Evolutionary conservation across 2,797 vertebrate genomes (phyloP), one percentile per base, ranked within the genome.

Genomic region (Ficedula albicollis): DNA sequence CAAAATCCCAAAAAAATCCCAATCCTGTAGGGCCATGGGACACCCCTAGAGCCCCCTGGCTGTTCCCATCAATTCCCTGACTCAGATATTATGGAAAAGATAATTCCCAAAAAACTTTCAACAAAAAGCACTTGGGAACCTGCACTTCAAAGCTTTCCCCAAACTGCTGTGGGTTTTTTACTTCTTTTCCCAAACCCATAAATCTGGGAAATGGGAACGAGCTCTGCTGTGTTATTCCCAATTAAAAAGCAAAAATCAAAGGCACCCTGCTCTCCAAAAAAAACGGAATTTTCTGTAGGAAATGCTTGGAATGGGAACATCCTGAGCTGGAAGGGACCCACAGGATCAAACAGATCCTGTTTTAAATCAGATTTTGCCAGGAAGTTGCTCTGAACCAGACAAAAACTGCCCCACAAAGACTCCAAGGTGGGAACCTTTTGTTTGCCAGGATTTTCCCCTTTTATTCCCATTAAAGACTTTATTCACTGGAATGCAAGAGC

Each of bases 41-140:
- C 23, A 48, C n/a, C 17, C 32, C 34, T n/a, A 43, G 44, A 6
- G 30, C 46, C 15, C 32, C 48, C 32, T 5, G 38, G 36, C 51
- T 49, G 7, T 0, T 23, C 36, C 6, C 67, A 14, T 3, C 56
- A 15, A 27, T 27, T 3, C 38, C 56, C 5, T 0, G 0, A 3
- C 3, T 13, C 48, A 15, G 39, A 0, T 1, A 1, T 3, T 0
- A 22, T 3, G 60, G 32, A 46, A 85, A 78, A 89, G 36, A 19
- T 26, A 49, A 4, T 55, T 36, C 44, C 46, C 9, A 0, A 23
- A 39, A 49, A 52, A 13, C 5, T 10, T 14, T 17, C 62, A 21
- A 21, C 3, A 49, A 26, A 27, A 49, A 15, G 15, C 1, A 5
- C 13, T 1, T 21, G 43, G 60, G 32, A 34, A 14, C 1, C 16